Base-by-base conservation (phyloP, 1,140 invertebrate species). In the Rhyzopertha dominica region DNA sequence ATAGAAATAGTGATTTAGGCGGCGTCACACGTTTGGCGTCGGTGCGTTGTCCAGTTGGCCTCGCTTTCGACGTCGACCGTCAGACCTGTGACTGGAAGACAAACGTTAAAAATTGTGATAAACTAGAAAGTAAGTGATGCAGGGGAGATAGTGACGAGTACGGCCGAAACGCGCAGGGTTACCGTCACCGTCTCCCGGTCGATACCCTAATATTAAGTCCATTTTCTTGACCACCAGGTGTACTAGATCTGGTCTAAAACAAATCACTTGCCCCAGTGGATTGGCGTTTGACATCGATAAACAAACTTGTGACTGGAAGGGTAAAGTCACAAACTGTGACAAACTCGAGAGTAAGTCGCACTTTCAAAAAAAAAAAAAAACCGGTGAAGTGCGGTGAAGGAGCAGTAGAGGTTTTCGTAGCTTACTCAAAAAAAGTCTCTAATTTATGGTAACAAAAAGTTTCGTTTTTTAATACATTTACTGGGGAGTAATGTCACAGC, bases 251-350 rank as follows among this genome's bases (percentile, higher is more conserved):
- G 87, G 87, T 79, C 81, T 90, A 76, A 88, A 88, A 84, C 83
- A 87, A 82, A 89, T 94, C 77, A 87, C 85, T 74, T 95, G 91
- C 73, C 89, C 89, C 65, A 87, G 86, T 69, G 89, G 90, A 76
- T 80, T 95, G 78, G 85, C 87, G 76, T 95, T 95, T 81, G 91
- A 95, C 81, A 83, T 95, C 75, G 85, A 90, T 78, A 90, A 92
- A 80, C 91, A 95, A 78, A 94, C 90, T 73, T 94, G 91, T 77
- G 90, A 94, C 79, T 94, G 90, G 89, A 93, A 92, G 79, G 86
- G 84, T 77, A 92, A 93, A 82, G 90, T 93, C 77, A 86, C 78
- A 78, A 92, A 90, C 83, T 94, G 90, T 84, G 86, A 92, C 79
- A 86, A 85, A 77, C 81, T 91, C 69, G 88, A 91, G 83, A 91